Percentiles rank a stretch among this genome's conserved stretches.
Conservation (phyloP, 2,888 invertebrate species). For the Torymus tubicola region DNA sequence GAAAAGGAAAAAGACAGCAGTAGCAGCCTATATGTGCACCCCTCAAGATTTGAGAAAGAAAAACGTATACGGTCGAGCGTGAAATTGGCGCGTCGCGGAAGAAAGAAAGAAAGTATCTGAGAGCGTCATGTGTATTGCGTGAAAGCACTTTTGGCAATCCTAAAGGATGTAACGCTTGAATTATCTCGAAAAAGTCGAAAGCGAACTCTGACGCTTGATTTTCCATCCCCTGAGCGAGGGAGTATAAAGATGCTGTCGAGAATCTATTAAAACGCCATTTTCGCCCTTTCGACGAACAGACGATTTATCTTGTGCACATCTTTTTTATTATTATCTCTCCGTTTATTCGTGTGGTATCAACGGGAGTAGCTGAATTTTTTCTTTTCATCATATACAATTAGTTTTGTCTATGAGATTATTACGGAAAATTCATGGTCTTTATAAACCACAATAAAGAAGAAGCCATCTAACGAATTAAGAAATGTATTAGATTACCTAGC, state of each 20-base stretch:
- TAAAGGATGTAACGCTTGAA: conserved; percentile 35
- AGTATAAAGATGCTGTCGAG: background rate
- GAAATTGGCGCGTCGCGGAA: conserved; percentile 46
- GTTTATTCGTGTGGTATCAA: too few species aligned
- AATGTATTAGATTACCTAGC: too few species aligned
- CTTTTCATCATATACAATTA: too few species aligned
- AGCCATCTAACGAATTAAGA: too few species aligned
- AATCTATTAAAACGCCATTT: conserved; percentile 17
- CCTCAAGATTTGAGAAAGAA: conserved; percentile 23
- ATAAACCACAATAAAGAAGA: too few species aligned
- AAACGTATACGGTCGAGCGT: conserved; percentile 41
- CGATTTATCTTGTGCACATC: background rate
- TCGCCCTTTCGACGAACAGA: background rate
- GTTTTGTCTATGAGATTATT: too few species aligned
- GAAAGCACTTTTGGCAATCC: conserved; percentile 41
- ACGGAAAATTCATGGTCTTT: too few species aligned
- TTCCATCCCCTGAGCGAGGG: too few species aligned
- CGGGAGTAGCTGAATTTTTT: too few species aligned
- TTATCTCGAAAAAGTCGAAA: conserved; percentile 39
- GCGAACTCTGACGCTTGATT: background rate
- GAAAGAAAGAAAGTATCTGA: conserved; percentile 31
- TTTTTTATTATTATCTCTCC: too few species aligned
- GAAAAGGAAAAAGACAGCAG: too few species aligned
- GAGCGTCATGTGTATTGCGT: background rate
- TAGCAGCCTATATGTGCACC: too few species aligned